A percentile compares a stretch with the other conserved stretches of the same genome.
These are phyloP conservation scores for Philypnodon macrostomus DNA, from an alignment of 2,797 vertebrate genomes.

Conservation along the genomic window DNA sequence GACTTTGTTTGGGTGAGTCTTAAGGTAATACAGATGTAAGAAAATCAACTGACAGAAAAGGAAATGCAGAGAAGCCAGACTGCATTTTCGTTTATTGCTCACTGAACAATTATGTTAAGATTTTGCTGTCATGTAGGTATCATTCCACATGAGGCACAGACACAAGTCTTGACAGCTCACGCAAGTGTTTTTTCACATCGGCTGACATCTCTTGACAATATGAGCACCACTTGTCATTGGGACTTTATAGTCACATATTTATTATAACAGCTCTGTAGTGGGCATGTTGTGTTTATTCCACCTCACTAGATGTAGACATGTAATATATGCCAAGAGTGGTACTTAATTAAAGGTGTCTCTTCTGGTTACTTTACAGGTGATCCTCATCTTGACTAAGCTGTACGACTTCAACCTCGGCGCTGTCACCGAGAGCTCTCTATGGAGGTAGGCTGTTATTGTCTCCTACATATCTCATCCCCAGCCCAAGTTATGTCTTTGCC, in stretches of 20 bases:
- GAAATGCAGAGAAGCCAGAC: slow-evolving; percentile 17
- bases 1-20: slow-evolving; percentile 4
- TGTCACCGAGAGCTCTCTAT: slow-evolving; percentile 95
- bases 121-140: slow-evolving; percentile 62
- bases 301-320: slow-evolving; percentile 33
- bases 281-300: slow-evolving; percentile 41
- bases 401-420: slow-evolving; percentile 96
- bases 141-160: slow-evolving; percentile 65
- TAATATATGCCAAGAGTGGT: slow-evolving; percentile 25
- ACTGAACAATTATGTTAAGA: slow-evolving; percentile 64
- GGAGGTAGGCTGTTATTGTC: slow-evolving; percentile 84
- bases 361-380: slow-evolving; percentile 80
- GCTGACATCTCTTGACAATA: slow-evolving; percentile 63
- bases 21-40: slow-evolving; percentile 12
- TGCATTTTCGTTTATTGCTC: slow-evolving; percentile 58
- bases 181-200: slow-evolving; percentile 44
- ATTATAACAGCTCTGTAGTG: slow-evolving; percentile 41
- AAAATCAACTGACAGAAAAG: slow-evolving; percentile 3
- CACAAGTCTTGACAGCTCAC: slow-evolving; percentile 53
- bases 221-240: slow-evolving; percentile 59
- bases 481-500: slow-evolving; percentile 22
- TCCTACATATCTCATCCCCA: slow-evolving; percentile 19
- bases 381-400: slow-evolving; percentile 97
- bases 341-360: slow-evolving; percentile 48
- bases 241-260: slow-evolving; percentile 45